Conservation (phyloP, 2,113 vertebrate species). For the Andinoacara biseriatus region DNA sequence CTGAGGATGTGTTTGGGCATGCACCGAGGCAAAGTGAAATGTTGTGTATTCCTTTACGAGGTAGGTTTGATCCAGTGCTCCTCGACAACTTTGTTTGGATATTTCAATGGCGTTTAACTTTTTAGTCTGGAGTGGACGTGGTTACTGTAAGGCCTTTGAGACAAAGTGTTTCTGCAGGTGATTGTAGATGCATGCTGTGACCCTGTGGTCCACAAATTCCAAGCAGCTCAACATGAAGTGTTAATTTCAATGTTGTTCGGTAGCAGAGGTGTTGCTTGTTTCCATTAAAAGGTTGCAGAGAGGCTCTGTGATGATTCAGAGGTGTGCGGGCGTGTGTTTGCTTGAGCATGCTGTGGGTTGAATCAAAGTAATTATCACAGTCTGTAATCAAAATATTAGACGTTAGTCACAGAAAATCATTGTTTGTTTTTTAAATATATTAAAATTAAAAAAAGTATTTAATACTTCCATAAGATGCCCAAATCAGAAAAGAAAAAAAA, state of each 20-base stretch:
- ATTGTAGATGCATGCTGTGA: not conserved
- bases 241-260: not conserved
- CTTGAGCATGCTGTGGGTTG: not conserved
- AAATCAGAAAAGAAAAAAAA: conserved; percentile 39
- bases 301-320: conserved; percentile 15
- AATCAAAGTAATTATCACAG: conserved; percentile 30
- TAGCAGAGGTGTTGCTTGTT: conserved; percentile 30
- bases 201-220: not conserved
- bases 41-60: conserved; percentile 24
- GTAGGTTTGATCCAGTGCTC: conserved; percentile 49
- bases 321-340: conserved; percentile 24
- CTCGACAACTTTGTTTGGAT: conserved; percentile 16
- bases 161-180: conserved; percentile 8
- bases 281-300: conserved; percentile 1
- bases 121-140: not conserved
- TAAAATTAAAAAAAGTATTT: conserved; percentile 44
- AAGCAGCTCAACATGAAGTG: conserved; percentile 15
- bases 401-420: conserved; percentile 45
- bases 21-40: conserved; percentile 6
- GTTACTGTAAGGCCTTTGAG: not conserved
- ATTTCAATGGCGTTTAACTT: not conserved
- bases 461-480: conserved; percentile 42
- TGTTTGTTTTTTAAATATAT: conserved; percentile 47
- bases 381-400: conserved; percentile 44
- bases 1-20: conserved; percentile 10